Percentiles rank a stretch among this genome's conserved stretches.
Evolutionary conservation across 2,113 vertebrate species (phyloP).

Genomic region (Hemichromis elongatus): DNA sequence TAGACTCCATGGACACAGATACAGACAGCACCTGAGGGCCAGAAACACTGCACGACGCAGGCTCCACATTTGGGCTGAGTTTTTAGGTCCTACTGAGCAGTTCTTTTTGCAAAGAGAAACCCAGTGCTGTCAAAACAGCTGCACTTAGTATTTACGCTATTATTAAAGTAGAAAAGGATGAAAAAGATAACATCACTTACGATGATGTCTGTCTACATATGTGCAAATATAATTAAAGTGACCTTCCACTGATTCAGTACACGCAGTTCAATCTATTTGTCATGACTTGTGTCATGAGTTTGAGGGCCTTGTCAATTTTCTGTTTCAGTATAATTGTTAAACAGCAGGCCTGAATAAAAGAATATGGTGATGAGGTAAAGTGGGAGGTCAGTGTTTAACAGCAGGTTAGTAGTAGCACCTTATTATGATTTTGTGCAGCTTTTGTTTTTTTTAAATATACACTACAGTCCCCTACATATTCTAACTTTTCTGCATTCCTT

Average conservation of each 20-base stretch:
- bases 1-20: slow-evolving; percentile 29
- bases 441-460: background rate
- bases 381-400: background rate
- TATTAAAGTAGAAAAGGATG: fast-evolving
- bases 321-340: background rate
- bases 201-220: fast-evolving
- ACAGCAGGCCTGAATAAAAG: background rate
- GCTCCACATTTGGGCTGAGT: background rate
- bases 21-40: slow-evolving; percentile 35
- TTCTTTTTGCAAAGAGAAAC: background rate
- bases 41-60: background rate
- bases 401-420: background rate
- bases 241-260: background rate
- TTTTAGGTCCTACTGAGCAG: background rate
- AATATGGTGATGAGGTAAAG: background rate
- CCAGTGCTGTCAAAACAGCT: background rate
- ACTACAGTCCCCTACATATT: background rate
- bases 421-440: background rate
- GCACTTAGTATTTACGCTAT: background rate
- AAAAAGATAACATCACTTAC: background rate
- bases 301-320: background rate
- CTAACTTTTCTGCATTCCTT: background rate
- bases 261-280: background rate
- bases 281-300: background rate
- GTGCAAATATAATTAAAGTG: background rate